A percentile compares a stretch with the other conserved stretches of the same genome.
These are phyloP conservation scores for Leptinotarsa peninsularis DNA, from an alignment of 2,888 invertebrate genomes.

Conservation along the genomic window DNA sequence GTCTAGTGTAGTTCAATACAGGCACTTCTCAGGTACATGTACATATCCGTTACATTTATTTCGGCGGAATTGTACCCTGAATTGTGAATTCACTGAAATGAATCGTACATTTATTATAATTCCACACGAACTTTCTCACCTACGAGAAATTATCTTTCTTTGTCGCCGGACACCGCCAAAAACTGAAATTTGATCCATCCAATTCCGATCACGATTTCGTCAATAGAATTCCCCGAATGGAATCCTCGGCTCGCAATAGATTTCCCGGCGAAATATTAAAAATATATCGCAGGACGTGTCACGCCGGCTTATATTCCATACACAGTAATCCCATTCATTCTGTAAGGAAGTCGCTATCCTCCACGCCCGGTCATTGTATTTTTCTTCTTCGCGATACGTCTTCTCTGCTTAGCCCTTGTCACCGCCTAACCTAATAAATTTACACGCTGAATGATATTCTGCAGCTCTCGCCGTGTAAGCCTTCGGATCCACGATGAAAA, in stretches of 20 bases:
- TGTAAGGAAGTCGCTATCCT: conserved; percentile 50
- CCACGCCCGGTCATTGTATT: conserved; percentile 61
- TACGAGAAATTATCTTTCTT: background rate
- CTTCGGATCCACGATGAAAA: conserved; percentile 28
- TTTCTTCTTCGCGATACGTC: conserved; percentile 65
- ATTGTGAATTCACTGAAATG: no score
- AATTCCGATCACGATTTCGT: conserved; percentile 3
- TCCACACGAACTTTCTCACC: background rate
- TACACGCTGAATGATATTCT: conserved; percentile 60
- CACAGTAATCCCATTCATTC: conserved; percentile 52
- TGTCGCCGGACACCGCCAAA: background rate
- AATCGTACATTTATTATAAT: no score
- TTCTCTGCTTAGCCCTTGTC: conserved; percentile 64
- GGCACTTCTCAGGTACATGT: no score
- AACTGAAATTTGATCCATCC: background rate
- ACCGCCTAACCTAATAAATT: conserved; percentile 66
- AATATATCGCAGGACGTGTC: conserved; percentile 9
- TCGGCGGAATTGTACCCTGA: no score
- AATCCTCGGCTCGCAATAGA: conserved; percentile 4
- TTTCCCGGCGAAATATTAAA: conserved; percentile 14
- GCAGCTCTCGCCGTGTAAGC: conserved; percentile 30
- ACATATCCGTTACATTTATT: no score
- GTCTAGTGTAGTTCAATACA: no score
- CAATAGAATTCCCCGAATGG: background rate
- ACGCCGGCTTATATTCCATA: conserved; percentile 23